These are phyloP conservation scores for Actenoides hombroni DNA, from an alignment of 2,113 vertebrate genomes.

Conservation along the genomic window DNA sequence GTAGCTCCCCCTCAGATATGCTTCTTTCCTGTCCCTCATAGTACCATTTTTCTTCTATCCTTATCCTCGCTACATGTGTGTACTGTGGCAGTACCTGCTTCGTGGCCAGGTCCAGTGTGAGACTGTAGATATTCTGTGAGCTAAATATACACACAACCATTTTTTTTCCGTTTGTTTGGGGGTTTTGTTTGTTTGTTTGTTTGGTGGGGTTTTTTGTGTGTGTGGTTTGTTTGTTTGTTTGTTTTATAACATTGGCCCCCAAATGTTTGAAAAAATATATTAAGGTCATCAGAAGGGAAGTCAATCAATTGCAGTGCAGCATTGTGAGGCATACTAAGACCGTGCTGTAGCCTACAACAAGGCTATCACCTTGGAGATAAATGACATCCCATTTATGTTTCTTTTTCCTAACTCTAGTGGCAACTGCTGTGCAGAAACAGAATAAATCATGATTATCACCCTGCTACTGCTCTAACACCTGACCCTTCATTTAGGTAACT, in stretches of 20 bases:
- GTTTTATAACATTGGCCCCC: neutral
- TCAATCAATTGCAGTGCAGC: neutral
- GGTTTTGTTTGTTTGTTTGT: neutral
- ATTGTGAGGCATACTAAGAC: neutral
- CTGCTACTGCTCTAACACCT: neutral
- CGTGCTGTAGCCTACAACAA: neutral
- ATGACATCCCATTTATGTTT: neutral
- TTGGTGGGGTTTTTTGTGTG: neutral
- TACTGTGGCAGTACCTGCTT: neutral
- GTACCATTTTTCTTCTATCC: neutral
- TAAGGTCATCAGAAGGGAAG: neutral
- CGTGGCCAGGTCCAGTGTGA: neutral
- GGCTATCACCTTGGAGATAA: neutral
- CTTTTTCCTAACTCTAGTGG: neutral
- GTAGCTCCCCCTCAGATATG: neutral
- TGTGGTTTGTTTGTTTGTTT: neutral
- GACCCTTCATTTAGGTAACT: neutral
- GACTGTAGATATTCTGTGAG: neutral
- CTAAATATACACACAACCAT: neutral
- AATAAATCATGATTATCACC: neutral
- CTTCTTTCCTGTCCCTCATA: neutral
- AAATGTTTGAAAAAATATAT: neutral
- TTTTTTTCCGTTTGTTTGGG: no score
- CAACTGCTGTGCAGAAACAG: neutral
- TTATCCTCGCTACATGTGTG: rapidly evolving